Conservation (phyloP, 2,113 vertebrate species). For the Melozone crissalis region DNA sequence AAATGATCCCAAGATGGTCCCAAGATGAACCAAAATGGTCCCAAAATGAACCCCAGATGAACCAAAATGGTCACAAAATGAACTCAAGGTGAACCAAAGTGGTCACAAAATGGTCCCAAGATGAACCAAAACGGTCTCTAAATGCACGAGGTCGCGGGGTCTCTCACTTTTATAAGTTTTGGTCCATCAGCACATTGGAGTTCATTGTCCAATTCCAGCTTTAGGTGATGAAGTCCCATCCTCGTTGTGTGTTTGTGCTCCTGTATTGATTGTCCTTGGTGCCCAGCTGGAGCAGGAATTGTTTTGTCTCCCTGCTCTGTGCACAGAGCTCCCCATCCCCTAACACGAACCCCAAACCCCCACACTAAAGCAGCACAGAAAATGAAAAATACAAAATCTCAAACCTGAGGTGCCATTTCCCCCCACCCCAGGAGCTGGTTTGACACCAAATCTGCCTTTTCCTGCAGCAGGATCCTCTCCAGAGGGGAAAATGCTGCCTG, state of each 20-base stretch:
- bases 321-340: background rate
- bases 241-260: background rate
- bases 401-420: background rate
- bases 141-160: too few relatives aligned
- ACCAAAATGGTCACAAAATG: too few relatives aligned
- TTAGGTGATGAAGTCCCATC: too few relatives aligned
- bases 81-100: too few relatives aligned
- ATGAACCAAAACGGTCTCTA: too few relatives aligned
- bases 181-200: background rate
- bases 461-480: background rate
- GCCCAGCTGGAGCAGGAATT: background rate
- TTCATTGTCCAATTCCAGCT: background rate
- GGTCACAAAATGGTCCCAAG: too few relatives aligned
- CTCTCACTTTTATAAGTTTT: background rate
- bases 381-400: background rate
- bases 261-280: too few relatives aligned
- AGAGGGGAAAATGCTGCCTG: fast-evolving
- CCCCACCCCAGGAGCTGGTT: too few relatives aligned
- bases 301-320: background rate
- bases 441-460: background rate
- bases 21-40: too few relatives aligned
- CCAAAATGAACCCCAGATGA: too few relatives aligned
- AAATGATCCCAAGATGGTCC: too few relatives aligned
- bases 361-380: too few relatives aligned
- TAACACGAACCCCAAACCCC: background rate